Evolutionary conservation across 2,888 invertebrate genomes (phyloP).

Genomic region (Ophion costatus): DNA sequence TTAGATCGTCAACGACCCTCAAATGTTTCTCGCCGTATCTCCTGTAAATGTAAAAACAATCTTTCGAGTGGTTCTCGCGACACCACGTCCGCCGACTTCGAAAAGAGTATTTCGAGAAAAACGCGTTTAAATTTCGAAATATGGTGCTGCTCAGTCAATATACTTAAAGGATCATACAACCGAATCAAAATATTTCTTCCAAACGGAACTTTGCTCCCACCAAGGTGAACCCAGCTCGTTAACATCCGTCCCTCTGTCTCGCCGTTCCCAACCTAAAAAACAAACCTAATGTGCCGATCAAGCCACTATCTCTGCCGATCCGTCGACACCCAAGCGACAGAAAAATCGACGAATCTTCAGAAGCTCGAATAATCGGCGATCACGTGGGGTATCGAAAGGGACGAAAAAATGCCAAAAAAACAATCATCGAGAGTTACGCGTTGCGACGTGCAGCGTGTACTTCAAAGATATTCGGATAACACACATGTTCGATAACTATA

Average conservation of each 20-base stretch:
- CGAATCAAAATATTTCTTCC: too few relatives aligned
- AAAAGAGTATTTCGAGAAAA: too few relatives aligned
- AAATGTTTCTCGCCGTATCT: too few relatives aligned
- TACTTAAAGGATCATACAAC: too few relatives aligned
- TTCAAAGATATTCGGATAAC: slow-evolving; percentile 51
- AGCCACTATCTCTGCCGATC: background rate
- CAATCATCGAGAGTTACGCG: background rate
- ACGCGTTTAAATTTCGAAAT: too few relatives aligned
- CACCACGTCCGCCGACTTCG: too few relatives aligned
- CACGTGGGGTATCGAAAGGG: slow-evolving; percentile 58
- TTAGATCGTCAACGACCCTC: too few relatives aligned
- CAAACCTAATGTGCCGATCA: too few relatives aligned
- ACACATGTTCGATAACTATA: slow-evolving; percentile 63
- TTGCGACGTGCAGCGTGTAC: slow-evolving; percentile 7
- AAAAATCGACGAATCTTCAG: slow-evolving; percentile 5
- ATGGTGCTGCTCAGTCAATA: too few relatives aligned
- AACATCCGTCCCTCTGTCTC: background rate
- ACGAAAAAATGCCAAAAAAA: slow-evolving; percentile 17
- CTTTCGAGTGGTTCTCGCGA: too few relatives aligned
- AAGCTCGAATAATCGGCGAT: slow-evolving; percentile 44
- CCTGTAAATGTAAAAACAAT: too few relatives aligned
- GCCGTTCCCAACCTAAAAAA: background rate
- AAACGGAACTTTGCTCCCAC: too few relatives aligned
- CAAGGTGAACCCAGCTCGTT: background rate
- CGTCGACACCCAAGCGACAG: background rate